Percentiles rank a stretch among this genome's conserved stretches.
These are phyloP conservation scores for Aquatica leii DNA, from an alignment of 2,888 invertebrate species.

Conservation along the genomic window DNA sequence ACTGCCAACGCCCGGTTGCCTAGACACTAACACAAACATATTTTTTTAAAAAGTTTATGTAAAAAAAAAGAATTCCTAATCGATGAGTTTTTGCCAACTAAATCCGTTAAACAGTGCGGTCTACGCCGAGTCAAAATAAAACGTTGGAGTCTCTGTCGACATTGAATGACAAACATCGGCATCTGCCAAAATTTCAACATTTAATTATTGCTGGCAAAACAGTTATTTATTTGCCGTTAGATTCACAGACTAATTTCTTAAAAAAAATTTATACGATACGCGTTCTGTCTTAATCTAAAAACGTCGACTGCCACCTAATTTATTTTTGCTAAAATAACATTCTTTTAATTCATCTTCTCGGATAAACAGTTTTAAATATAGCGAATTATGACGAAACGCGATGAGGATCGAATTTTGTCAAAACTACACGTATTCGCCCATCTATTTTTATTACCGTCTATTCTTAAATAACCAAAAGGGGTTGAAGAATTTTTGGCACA, in stretches of 20 bases:
- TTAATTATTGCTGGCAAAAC: background rate
- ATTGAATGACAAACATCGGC: background rate
- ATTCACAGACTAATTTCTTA: background rate
- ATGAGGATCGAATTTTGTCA: constrained; percentile 30
- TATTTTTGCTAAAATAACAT: constrained; percentile 9
- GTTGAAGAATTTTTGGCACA: constrained; percentile 20
- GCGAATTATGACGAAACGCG: constrained; percentile 37
- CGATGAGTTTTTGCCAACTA: too few species aligned
- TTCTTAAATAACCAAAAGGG: constrained; percentile 15
- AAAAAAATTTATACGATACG: too few species aligned
- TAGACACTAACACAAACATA: constrained; percentile 38
- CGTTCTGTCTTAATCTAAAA: too few species aligned
- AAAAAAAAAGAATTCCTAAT: too few species aligned
- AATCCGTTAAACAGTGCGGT: background rate
- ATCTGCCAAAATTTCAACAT: constrained; percentile 2
- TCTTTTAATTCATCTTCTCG: constrained; percentile 32
- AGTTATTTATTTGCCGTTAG: background rate
- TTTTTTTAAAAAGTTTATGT: constrained; percentile 16
- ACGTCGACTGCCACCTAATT: too few species aligned
- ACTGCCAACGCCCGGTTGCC: constrained; percentile 41
- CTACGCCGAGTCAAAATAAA: background rate
- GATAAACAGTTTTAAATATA: constrained; percentile 40
- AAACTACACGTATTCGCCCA: constrained; percentile 17
- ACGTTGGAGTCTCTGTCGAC: background rate
- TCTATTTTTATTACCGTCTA: constrained; percentile 19